Base-by-base conservation (phyloP, 2,797 vertebrate genomes). In the Tragopan temminckii region DNA sequence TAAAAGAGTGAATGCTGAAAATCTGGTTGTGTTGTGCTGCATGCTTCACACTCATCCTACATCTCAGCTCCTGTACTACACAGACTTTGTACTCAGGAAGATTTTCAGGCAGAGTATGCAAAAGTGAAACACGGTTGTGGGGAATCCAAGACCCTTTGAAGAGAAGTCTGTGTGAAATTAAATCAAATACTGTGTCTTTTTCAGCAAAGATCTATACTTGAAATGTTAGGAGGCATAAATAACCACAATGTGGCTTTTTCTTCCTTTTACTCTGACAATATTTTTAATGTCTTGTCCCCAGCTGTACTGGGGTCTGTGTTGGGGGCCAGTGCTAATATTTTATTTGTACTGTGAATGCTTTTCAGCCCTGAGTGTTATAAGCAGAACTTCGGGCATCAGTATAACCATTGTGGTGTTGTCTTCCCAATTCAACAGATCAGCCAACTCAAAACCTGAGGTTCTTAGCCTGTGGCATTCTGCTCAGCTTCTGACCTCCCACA, bases 311-410 rank as follows among this genome's bases (percentile, higher is more conserved):
- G 42, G 18, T 52, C 33, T 18, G 6, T 79, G 40, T 50, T 35
- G 40, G 33, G 45, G 69, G 25, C 36, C 52, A 52, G 29, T 62
- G 42, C 27, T 69, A 5, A 33, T 48, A 16, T n/a, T 90, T 92
- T 57, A 14, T 69, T 84, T 75, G 59, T 69, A 36, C 25, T 59
- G 31, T 23, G 59, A 63, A 79, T 52, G 29, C 88, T 95, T 93
- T 59, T 80, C 45, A 67, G 43, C 31, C 55, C 35, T 17, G 24
- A 52, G 16, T 43, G 12, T 63, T 83, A 52, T 38, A 78, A 80
- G 70, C n/a, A 82, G 64, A 88, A 69, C 38, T 68, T 70, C 21
- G 46, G 38, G 50, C 61, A 52, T 79, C 13, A 13, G 18, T 62
- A 50, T 62, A 85, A 88, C 13, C 36, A 50, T 2, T 72, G 63